phyloP scores from a whole-genome alignment of 1,140 invertebrate species.

The Matsumurasca onukii region DNA sequence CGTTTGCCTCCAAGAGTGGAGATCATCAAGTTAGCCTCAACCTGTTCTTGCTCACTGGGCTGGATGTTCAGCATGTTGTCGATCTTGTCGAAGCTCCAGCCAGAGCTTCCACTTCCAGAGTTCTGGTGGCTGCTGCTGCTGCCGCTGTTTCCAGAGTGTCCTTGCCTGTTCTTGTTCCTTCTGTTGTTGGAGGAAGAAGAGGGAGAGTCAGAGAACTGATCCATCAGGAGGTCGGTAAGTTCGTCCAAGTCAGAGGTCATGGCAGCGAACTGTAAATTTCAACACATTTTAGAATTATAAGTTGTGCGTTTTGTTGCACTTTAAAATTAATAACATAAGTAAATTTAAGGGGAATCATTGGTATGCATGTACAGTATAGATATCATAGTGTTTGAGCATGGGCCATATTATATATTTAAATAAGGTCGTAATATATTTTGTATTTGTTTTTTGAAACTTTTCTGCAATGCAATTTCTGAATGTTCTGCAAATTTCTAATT shows the following conservation, averaged over 20 bases:
- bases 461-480: no score
- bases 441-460: no score
- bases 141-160: slow-evolving; percentile 38
- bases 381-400: no score
- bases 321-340: no score
- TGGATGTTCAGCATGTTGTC: slow-evolving; percentile 58
- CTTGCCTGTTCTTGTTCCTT: slow-evolving; percentile 30
- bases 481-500: no score
- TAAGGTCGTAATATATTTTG: no score
- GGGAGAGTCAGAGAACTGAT: slow-evolving; percentile 41
- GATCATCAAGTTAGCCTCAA: slow-evolving; percentile 57
- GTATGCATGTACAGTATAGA: no score
- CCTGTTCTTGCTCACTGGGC: slow-evolving; percentile 50
- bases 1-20: slow-evolving; percentile 49
- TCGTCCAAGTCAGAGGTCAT: slow-evolving; percentile 55
- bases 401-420: no score
- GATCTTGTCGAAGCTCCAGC: slow-evolving; percentile 53
- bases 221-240: slow-evolving; percentile 48
- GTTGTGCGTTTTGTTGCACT: no score
- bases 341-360: no score
- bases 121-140: background rate
- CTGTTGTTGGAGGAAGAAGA: background rate
- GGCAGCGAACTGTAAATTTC: slow-evolving; percentile 42
- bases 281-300: no score
- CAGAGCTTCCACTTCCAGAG: slow-evolving; percentile 41